phyloP scores from a whole-genome alignment of 1,140 invertebrate species.

The Eurosta solidaginis region DNA sequence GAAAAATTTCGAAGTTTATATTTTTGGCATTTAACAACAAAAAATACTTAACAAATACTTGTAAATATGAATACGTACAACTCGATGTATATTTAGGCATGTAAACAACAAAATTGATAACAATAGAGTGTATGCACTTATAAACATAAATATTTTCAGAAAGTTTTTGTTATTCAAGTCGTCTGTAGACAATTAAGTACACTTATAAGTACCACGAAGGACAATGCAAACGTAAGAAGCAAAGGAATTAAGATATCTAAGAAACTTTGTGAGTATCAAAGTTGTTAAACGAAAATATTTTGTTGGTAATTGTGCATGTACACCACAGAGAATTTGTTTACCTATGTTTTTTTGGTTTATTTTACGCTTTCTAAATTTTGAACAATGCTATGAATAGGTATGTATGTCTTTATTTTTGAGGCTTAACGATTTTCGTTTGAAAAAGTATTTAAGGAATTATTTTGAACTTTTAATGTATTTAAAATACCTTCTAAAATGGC shows the following conservation, averaged over 20 bases:
- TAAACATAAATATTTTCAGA: not conserved
- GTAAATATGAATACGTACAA: not conserved
- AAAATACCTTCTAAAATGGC: too few species aligned
- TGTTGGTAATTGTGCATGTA: not conserved
- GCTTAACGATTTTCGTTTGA: too few species aligned
- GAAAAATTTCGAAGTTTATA: not conserved
- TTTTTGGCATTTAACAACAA: not conserved
- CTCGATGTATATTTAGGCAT: not conserved
- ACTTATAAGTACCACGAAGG: not conserved
- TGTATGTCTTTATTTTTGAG: too few species aligned
- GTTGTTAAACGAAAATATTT: not conserved
- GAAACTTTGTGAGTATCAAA: not conserved
- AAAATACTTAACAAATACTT: not conserved
- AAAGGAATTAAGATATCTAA: not conserved
- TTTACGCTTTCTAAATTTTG: too few species aligned
- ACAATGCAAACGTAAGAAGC: not conserved
- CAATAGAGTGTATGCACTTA: not conserved
- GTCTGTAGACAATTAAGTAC: constrained; percentile 23
- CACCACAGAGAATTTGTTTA: not conserved
- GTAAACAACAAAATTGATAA: not conserved
- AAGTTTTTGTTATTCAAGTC: not conserved
- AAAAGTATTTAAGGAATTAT: too few species aligned
- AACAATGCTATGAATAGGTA: too few species aligned
- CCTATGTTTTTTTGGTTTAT: not conserved
- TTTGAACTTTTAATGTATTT: too few species aligned